Evolutionary conservation across 2,797 vertebrate species (phyloP), one percentile per base, ranked within the genome.

Genomic region (Neosalanx taihuensis): DNA sequence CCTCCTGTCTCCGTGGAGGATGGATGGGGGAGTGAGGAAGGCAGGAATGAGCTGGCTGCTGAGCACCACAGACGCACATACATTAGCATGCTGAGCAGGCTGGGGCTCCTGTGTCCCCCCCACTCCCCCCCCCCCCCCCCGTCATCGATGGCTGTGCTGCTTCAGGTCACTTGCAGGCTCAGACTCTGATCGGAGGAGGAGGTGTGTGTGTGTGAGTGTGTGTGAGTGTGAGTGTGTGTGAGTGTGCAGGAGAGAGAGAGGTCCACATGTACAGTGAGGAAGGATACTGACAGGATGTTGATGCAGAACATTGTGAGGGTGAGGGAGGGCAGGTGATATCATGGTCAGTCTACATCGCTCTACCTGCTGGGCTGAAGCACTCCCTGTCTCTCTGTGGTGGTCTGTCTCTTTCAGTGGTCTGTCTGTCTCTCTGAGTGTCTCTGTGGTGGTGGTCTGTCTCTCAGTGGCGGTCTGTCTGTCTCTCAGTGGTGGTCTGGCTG

Each of bases 111-210:
- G 96, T 97, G 94, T 94, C 82, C 92, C 35, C 35, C 35, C 7
- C 35, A 6, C 35, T 6, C 35, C 35, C 0, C 35, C 4, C 35
- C 35, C 1, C 31, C 31, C 31, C 31, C 5, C 31, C 31, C 5
- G 92, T 89, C 93, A 93, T 94, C 97, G 97, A 98, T 98, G 97
- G 98, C 96, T 96, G 94, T 95, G 93, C 94, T 93, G 95, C 94
- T 93, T 94, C 92, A 95, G 94, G 94, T 94, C 93, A 93, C 93
- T 93, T 95, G 95, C 94, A 93, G 93, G 91, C 92, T 35, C 95
- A 95, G 94, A 94, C 94, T 95, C 93, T 93, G 93, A 95, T 94
- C 93, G 92, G 92, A 93, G 78, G 90, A 90, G 92, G 93, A 71
- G 69, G 73, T 62, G 49, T 64, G 93, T 75, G 70, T 69, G 12